Evolutionary conservation across 2,113 vertebrate species (phyloP), one percentile per base, ranked within the genome.

Genomic region (Hippocampus zosterae): DNA sequence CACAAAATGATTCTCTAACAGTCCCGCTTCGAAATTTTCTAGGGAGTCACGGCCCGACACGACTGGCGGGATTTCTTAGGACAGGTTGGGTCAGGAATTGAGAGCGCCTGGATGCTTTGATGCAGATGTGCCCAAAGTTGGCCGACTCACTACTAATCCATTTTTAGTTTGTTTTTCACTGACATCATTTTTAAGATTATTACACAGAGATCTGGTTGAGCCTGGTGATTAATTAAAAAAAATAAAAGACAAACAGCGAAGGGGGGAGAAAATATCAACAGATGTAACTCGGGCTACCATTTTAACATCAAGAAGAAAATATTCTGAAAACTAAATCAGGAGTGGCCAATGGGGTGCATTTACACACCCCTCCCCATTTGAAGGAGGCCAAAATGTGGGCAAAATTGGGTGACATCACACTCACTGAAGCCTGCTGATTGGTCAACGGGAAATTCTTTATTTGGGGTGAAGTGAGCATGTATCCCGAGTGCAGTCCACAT

Each of bases 1-100:
- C 82, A 91, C 70, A 85, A 60, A 60, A 60, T 3, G 27, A 86
- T 86, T 88, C 81, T 84, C 76, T 87, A 83, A 81, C 71, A 85
- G 70, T 81, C 80, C 65, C 29, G 82, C 55, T 65, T 70, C 33
- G 60, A 8, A n/a, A 40, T 65, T 21, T 37, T 48, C 37, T 23
- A 27, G 5, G 21, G 27, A 25, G 23, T 23, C 15, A 67, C 21
- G 33, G 15, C 13, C 29, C 59, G 40, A 41, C 25, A 19, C 33
- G 3, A 41, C 8, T 11, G 37, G 29, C 23, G 19, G 25, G 27
- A 67, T 23, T 64, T 42, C 21, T 42, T 3, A 18, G 8, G 9
- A 10, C 18, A 19, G 37, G 12, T 12, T 63, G 9, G 33, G 19
- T 41, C 3, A 2, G 37, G 19, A 42, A 60, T 6, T 16, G 18